These are phyloP conservation scores for Camponotus floridanus DNA, from an alignment of 1,140 invertebrate genomes.

Conservation along the genomic window DNA sequence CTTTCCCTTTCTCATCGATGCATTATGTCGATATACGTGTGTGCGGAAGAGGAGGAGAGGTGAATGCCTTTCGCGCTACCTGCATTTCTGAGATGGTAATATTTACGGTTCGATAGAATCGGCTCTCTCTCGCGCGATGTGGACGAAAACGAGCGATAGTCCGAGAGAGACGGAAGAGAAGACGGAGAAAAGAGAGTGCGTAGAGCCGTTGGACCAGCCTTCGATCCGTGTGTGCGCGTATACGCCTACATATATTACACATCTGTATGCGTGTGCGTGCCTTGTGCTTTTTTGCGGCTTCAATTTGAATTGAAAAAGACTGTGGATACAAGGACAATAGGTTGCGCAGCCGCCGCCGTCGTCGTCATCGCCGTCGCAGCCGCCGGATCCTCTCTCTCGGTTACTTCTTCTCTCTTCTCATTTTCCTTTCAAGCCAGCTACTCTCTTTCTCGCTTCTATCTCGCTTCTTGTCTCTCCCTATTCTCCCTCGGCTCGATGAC, in stretches of 20 bases:
- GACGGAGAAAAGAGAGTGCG: slow-evolving; percentile 35
- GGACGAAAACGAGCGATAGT: slow-evolving; percentile 76
- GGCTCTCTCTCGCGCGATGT: slow-evolving; percentile 79
- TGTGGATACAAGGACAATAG: slow-evolving; percentile 85
- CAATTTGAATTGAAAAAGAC: slow-evolving; percentile 85
- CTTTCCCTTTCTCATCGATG: slow-evolving; percentile 22
- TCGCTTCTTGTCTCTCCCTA: slow-evolving; percentile 64
- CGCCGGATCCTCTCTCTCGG: slow-evolving; percentile 75
- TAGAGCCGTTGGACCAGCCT: slow-evolving; percentile 75
- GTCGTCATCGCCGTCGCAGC: slow-evolving; percentile 37
- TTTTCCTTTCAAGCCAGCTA: slow-evolving; percentile 58
- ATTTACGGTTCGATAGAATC: slow-evolving; percentile 85
- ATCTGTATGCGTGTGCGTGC: slow-evolving; percentile 72
- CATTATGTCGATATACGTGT: slow-evolving; percentile 35
- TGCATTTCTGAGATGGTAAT: slow-evolving; percentile 81
- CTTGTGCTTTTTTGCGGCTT: slow-evolving; percentile 83
- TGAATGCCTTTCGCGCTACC: slow-evolving; percentile 57
- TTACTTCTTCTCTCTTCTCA: slow-evolving; percentile 65
- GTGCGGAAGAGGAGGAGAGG: slow-evolving; percentile 27
- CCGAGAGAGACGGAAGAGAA: slow-evolving; percentile 57
- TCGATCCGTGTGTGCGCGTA: slow-evolving; percentile 68
- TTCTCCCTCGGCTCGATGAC: slow-evolving; percentile 48
- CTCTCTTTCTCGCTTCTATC: slow-evolving; percentile 65
- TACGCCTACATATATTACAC: slow-evolving; percentile 49
- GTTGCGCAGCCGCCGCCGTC: slow-evolving; percentile 77